Base-by-base conservation (phyloP, 2,113 vertebrate species). In the Callithrix jacchus region DNA sequence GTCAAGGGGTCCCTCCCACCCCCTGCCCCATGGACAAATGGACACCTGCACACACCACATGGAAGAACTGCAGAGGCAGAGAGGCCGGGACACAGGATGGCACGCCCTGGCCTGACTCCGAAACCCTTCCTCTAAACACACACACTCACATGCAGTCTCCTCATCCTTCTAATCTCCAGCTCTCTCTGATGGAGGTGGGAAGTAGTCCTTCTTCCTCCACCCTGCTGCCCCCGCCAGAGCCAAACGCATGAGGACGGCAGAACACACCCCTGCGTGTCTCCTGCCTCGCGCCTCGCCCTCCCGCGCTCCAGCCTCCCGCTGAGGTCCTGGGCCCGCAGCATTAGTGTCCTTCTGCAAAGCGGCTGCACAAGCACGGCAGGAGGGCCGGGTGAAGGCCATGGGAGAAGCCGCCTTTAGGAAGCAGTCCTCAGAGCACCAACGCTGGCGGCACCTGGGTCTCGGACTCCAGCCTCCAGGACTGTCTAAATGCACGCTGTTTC, bases 231-330 rank as follows among this genome's bases (percentile, higher is more conserved):
- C 70, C 10, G 37, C 40, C 18, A 27, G 0, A 3, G 32, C 32
- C 35, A 54, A 40, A 37, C 3, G 1, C 21, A 18, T 0, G 0
- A 7, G 1, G 25, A 5, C 3, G 10, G 64, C 5, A 5, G 3
- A 40, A 30, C 17, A n/a, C 12, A 21, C 0, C 18, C 17, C 7
- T 8, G 9, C 23, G 2, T 1, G 5, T 52, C n/a, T 58, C 70
- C 82, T 25, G 5, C 21, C 80, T n/a, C 35, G 3, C 9, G 77
- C 77, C 35, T 23, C 6, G 56, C 18, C 27, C 32, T 12, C 37
- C 37, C 47, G 1, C 6, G 12, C 30, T 2, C 32, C 45, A 8
- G 56, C 6, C 35, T 11, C 23, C 2, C 54, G 18, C 2, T 66
- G 6, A 58, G 71, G 56, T 45, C 47, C 82, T 3, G 18, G 35